phyloP scores from a whole-genome alignment of 2,888 invertebrate genomes.

The Catocala nupta region DNA sequence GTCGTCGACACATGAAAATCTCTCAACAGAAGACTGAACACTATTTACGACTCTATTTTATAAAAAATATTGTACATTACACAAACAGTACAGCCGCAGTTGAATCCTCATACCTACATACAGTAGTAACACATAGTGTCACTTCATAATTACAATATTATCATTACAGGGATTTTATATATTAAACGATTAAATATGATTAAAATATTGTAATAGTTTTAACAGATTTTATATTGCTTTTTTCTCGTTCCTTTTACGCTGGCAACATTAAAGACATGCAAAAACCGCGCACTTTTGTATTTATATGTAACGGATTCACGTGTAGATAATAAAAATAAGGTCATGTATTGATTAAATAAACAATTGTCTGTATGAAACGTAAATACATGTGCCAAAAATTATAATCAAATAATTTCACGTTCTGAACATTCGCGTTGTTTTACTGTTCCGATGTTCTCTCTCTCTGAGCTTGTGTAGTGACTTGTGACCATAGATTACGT shows the following conservation, averaged over 20 bases:
- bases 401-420: slow-evolving; percentile 43
- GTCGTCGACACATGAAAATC: slow-evolving; percentile 65
- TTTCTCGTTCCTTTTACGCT: slow-evolving; percentile 62
- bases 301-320: slow-evolving; percentile 50
- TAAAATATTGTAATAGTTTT: slow-evolving; percentile 82
- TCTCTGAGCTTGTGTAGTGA: slow-evolving; percentile 65
- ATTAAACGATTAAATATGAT: slow-evolving; percentile 82
- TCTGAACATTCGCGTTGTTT: slow-evolving; percentile 30
- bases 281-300: slow-evolving; percentile 52
- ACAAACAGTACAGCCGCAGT: slow-evolving; percentile 70
- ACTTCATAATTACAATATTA: slow-evolving; percentile 84
- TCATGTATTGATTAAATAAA: slow-evolving; percentile 61
- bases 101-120: slow-evolving; percentile 51
- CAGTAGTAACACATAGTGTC: slow-evolving; percentile 67
- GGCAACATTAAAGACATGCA: slow-evolving; percentile 44
- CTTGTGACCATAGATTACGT: slow-evolving; percentile 73
- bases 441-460: slow-evolving; percentile 23
- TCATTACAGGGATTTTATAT: slow-evolving; percentile 88
- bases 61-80: slow-evolving; percentile 81
- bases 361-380: slow-evolving; percentile 59
- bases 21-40: slow-evolving; percentile 85
- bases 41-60: slow-evolving; percentile 86
- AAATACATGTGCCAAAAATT: slow-evolving; percentile 80
- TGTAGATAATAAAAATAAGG: slow-evolving; percentile 56
- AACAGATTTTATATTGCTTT: slow-evolving; percentile 78